Base-by-base conservation (phyloP, 2,113 vertebrate species). In the Kryptolebias marmoratus region DNA sequence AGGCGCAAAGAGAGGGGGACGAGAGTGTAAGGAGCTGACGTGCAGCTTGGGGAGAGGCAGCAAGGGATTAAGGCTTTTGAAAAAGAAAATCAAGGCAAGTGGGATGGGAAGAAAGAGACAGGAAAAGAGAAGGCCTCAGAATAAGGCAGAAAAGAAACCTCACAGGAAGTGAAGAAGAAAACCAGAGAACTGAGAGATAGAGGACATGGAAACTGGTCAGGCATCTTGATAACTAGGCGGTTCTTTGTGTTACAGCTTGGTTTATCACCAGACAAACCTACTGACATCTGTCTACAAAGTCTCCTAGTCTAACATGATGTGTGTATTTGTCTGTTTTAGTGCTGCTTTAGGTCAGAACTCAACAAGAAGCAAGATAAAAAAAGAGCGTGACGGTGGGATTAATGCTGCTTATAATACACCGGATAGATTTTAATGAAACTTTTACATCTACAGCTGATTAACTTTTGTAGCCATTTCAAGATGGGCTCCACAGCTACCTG, bases 271-370 rank as follows among this genome's bases (percentile, higher is more conserved):
- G 61, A 53, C 76, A 53, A 80, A 57, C 53, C 76, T 42, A 59
- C 77, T 68, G 65, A 70, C 58, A 68, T 86, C 4, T 75, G 71
- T 71, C 84, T 63, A 63, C 67, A 78, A 49, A 71, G 72, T 73
- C 56, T 55, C 45, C 77, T 69, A 48, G 13, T 65, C 75, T 64
- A 47, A 65, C 70, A 22, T 22, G 22, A 22, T 22, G 12, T 15
- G 31, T 60, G 60, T 49, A 45, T 64, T 15, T 63, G 2, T 42
- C 65, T 82, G 52, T 74, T 75, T 66, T 18, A 61, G 65, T 65
- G 63, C 64, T 70, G 71, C 79, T 56, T 56, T 44, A 64, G 73
- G 49, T 77, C 59, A 55, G 44, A 62, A 62, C 31, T 62, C 66
- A 28, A 18, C 14, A 28, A 44, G 27, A 45, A 39, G 15, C 13